Evolutionary conservation across 2,113 vertebrate species (phyloP).

Genomic region (Bucco capensis): DNA sequence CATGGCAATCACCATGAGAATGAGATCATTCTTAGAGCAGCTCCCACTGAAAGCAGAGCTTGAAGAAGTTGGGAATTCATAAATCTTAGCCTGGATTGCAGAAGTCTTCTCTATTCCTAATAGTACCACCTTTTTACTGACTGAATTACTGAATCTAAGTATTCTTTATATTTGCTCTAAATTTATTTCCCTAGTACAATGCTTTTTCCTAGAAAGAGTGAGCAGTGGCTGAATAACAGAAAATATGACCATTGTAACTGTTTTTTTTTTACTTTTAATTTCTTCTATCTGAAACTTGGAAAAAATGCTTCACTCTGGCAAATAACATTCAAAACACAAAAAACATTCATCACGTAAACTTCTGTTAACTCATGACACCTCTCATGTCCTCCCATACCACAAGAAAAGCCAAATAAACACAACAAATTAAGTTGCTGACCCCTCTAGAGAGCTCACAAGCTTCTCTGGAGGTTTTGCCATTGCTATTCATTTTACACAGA

Average conservation of each 20-base stretch:
- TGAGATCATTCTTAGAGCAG: background rate
- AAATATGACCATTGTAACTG: background rate
- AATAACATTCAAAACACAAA: background rate
- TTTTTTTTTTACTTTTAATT: slow-evolving; percentile 3
- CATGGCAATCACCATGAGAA: background rate
- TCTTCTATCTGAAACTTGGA: background rate
- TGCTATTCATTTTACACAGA: background rate
- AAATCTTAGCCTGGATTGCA: no score
- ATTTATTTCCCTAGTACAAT: background rate
- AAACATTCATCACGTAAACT: slow-evolving; percentile 4
- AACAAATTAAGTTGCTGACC: slow-evolving; percentile 23
- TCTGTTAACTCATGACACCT: slow-evolving; percentile 33
- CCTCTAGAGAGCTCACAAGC: background rate
- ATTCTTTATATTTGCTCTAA: background rate
- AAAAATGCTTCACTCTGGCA: background rate
- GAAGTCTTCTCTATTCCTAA: background rate
- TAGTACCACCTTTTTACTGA: background rate
- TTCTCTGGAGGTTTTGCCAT: background rate
- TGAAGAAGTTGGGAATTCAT: background rate
- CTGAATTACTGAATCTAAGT: background rate
- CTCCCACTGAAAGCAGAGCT: background rate
- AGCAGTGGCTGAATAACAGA: background rate
- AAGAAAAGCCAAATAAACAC: slow-evolving; percentile 31
- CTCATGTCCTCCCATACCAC: slow-evolving; percentile 33
- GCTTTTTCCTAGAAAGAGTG: background rate